Base-by-base conservation (phyloP, 2,888 invertebrate genomes). In the Exephanes ischioxanthus region DNA sequence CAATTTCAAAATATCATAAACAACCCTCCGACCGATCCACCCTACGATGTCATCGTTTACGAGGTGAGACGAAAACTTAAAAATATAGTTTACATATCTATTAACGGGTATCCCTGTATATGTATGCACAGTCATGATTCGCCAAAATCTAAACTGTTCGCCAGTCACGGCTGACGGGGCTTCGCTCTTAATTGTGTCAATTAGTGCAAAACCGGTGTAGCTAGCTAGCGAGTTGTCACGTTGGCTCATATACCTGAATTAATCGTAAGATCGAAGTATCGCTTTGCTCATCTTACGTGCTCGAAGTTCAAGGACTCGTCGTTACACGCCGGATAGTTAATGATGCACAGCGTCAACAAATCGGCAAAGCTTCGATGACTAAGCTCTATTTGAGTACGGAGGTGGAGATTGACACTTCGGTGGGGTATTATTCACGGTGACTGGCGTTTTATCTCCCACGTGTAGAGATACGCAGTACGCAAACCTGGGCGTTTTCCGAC, bases 11-110 rank as follows among this genome's bases (percentile, higher is more conserved):
- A 88, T 0, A 5, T 92, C 7, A 87, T 92, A 0, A 77, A 89
- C 16, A 90, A 88, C 33, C 87, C 90, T 0, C 89, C 91, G 0
- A 88, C 82, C 0, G 85, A 90, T 70, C 89, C 89, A 16, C 89
- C 89, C 0, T 92, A 92, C 72, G 91, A 92, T 58, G 2, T 91
- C 0, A 63, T 92, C 14, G 79, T 92, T 16, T 16, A 53, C 1
- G 91, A 91, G 91, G 92, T 92, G 79, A 84, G 83, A 3, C 16
- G 16, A 30, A 68, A 41, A 0, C 14, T 70, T n/a, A 3, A 30
- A 16, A 71, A 53, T 1, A 73, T 41, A 19, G 30, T 19, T 41
- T 48, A 14, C 26, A 7, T 3, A 71, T n/a, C 3, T 58, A 19
- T 30, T 41, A 14, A 45, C 19, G 61, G 6, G 1, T 55, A 3